Base-by-base conservation (phyloP, 1,140 invertebrate genomes). In the Tribolium madens region DNA sequence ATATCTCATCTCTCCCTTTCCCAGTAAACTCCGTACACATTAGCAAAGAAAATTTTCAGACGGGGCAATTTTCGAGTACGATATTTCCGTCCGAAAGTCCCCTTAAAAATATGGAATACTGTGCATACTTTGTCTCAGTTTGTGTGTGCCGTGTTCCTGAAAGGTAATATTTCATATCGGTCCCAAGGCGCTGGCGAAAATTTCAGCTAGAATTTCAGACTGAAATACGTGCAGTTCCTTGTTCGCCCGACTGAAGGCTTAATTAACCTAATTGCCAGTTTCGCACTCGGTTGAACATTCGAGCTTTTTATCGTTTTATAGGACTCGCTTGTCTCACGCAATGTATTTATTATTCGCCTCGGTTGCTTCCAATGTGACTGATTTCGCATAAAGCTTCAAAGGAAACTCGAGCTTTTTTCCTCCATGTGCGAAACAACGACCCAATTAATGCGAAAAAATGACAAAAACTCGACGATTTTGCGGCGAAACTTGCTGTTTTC, bases 191-290 rank as follows among this genome's bases (percentile, higher is more conserved):
- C 70, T 21, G 47, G 52, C 50, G 36, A 18, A 80, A 80, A 80
- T 76, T 80, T 78, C 71, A 76, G 74, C 73, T 70, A 73, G 72
- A 73, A 73, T 78, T 80, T 76, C 70, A 74, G 69, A 50, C 79
- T 52, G 46, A 70, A 80, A 78, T 70, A 78, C 73, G 75, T 78
- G 79, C 74, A 70, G 76, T 79, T 78, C 60, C 77, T 71, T 75
- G 52, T 71, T 75, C 78, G 69, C 76, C 42, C 71, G 68, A 68
- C 76, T 74, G 70, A 79, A 77, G 73, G 52, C 78, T 81, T 80
- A 80, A 80, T 80, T 80, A 80, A 80, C 77, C 73, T 80, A 81
- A 79, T 81, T 81, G 78, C 75, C 73, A 75, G 77, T 81, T 81
- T 81, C 78, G 75, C 78, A 76, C 79, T 75, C 74, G 60, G 75